phyloP scores from a whole-genome alignment of 2,113 vertebrate species.

The Rousettus leschenaultii region DNA sequence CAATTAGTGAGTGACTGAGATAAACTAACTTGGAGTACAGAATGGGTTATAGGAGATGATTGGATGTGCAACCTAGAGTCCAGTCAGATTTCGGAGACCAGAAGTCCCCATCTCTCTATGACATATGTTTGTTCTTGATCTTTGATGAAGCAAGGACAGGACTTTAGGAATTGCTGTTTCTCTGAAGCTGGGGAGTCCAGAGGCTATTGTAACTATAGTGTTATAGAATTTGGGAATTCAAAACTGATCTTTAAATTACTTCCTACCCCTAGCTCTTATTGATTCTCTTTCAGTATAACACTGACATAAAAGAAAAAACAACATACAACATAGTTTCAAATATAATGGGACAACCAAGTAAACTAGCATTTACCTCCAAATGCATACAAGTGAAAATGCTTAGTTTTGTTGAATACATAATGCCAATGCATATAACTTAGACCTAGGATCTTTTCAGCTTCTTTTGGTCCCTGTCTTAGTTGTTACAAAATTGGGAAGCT shows the following conservation, averaged over 20 bases:
- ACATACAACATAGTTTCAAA: not conserved
- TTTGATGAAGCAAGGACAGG: not conserved
- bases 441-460: not conserved
- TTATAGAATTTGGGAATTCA: not conserved
- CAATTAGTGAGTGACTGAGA: not conserved
- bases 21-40: not conserved
- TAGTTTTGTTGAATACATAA: not conserved
- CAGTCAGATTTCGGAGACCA: not conserved
- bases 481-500: not conserved
- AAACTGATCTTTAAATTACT: not conserved
- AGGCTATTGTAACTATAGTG: accelerated
- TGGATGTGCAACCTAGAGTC: not conserved
- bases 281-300: not conserved
- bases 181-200: not conserved
- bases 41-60: not conserved
- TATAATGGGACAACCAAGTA: not conserved
- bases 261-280: not conserved
- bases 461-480: not conserved
- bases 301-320: not conserved
- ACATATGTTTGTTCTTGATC: not conserved
- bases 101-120: accelerated
- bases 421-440: not conserved
- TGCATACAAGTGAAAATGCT: not conserved
- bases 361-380: not conserved
- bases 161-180: not conserved